Conservation (phyloP, 1,140 invertebrate species). For the Anastatus disparis region DNA sequence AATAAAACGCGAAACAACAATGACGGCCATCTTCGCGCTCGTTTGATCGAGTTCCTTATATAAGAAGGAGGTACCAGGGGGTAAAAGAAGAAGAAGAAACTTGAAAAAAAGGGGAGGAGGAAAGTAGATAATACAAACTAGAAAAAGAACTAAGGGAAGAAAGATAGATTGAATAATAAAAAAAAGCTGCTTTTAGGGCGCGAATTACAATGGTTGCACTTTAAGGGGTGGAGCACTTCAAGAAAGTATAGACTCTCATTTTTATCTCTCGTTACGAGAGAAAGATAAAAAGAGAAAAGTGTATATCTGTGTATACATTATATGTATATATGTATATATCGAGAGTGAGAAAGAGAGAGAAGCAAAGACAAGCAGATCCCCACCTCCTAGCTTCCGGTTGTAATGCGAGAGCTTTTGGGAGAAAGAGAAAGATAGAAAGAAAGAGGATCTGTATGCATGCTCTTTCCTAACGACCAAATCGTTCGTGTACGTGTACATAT, state of each 20-base stretch:
- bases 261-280: too few species aligned
- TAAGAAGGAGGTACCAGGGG: background rate
- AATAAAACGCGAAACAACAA: background rate
- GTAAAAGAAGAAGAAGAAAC: background rate
- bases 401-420: conserved; percentile 55
- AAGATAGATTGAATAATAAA: background rate
- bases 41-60: conserved; percentile 4
- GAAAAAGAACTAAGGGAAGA: background rate
- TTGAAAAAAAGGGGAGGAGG: background rate
- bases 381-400: conserved; percentile 58
- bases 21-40: background rate
- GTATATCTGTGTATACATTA: too few species aligned
- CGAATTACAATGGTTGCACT: conserved; percentile 35
- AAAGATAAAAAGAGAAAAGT: too few species aligned
- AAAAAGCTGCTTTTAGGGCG: conserved; percentile 39
- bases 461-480: conserved; percentile 25
- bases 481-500: background rate
- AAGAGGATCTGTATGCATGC: too few species aligned
- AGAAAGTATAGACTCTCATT: too few species aligned
- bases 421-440: too few species aligned
- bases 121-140: conserved; percentile 9
- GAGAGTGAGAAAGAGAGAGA: background rate
- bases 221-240: conserved; percentile 57
- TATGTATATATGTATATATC: too few species aligned
- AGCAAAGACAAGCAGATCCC: conserved; percentile 31